A percentile compares a stretch with the other conserved stretches of the same genome.
Evolutionary conservation across 1,140 invertebrate genomes (phyloP).

Genomic region (Linepithema humile): DNA sequence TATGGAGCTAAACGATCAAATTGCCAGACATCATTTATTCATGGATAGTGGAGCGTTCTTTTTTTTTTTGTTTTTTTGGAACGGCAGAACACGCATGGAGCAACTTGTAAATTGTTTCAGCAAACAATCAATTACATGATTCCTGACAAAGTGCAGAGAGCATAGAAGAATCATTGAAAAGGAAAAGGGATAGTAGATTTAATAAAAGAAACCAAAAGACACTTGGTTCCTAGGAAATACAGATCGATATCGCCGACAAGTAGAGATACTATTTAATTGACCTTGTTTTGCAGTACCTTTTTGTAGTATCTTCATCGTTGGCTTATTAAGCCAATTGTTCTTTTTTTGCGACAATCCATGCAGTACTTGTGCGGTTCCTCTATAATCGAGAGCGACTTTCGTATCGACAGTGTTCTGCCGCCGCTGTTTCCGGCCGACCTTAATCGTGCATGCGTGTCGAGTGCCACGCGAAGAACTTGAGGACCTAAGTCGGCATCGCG

Average conservation of each 20-base stretch:
- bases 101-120: not conserved
- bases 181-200: not conserved
- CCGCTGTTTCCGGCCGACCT: conserved; percentile 48
- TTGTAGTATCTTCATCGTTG: not conserved
- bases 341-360: conserved; percentile 16
- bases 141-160: not conserved
- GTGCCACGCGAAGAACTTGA: conserved; percentile 42
- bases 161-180: not conserved
- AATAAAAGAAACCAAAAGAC: not conserved
- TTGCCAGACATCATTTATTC: not conserved
- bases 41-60: not conserved
- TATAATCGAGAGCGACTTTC: conserved; percentile 14
- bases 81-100: not conserved
- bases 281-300: not conserved
- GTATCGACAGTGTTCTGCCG: not conserved
- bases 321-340: not conserved
- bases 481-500: conserved; percentile 38
- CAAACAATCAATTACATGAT: not conserved
- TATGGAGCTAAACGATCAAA: conserved; percentile 22
- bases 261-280: not conserved
- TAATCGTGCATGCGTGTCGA: conserved; percentile 53
- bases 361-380: not conserved
- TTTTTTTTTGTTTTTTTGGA: not conserved
- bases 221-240: not conserved
- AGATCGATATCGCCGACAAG: too few relatives aligned